A percentile compares a stretch with the other conserved stretches of the same genome.
Conservation (phyloP, 1,140 invertebrate genomes). For the Ctenoplectra terminalis region DNA sequence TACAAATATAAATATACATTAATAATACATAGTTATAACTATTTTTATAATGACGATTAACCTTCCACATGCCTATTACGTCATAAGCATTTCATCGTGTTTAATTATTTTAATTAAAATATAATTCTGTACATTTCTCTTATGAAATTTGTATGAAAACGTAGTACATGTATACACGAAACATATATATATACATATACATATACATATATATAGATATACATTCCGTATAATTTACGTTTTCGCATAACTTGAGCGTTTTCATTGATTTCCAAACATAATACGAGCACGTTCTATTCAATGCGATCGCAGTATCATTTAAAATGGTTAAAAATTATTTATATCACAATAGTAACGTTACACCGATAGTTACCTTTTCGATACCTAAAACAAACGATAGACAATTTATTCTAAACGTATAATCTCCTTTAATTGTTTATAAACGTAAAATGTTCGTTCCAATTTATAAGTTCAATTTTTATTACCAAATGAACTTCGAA, state of each 20-base stretch:
- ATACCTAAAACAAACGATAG: neutral
- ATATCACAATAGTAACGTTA: neutral
- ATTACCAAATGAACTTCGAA: neutral
- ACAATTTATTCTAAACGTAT: too few relatives aligned
- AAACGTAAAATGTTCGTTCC: neutral
- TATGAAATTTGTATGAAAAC: neutral
- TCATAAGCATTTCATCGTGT: slow-evolving; percentile 9
- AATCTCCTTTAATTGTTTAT: neutral
- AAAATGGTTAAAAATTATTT: neutral
- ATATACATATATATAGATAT: neutral
- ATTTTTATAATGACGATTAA: neutral
- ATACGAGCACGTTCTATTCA: neutral
- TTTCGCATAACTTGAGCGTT: neutral
- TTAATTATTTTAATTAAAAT: neutral
- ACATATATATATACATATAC: too few relatives aligned
- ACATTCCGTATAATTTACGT: neutral
- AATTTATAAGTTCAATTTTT: neutral
- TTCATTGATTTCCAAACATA: slow-evolving; percentile 25
- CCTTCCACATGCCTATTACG: slow-evolving; percentile 7
- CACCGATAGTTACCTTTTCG: neutral
- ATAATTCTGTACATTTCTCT: neutral
- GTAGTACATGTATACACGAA: too few relatives aligned
- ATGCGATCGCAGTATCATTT: neutral
- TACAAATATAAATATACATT: neutral
- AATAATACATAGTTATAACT: neutral